Conservation (phyloP, 2,113 vertebrate species). For the Merops nubicus region DNA sequence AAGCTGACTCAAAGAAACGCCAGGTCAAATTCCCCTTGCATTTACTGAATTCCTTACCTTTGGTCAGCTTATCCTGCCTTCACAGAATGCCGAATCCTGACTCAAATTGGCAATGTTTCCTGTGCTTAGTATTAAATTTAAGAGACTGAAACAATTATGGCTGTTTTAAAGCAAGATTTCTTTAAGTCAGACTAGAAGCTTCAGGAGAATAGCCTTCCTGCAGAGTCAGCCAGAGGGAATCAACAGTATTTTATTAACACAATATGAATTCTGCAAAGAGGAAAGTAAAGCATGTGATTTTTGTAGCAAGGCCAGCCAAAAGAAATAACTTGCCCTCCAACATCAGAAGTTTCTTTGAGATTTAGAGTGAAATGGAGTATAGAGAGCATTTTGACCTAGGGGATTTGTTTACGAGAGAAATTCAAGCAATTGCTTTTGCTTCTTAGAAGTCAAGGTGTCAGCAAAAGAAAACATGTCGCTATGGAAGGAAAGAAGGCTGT, state of each 20-base stretch:
- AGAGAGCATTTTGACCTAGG: not conserved
- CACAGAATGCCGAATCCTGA: not conserved
- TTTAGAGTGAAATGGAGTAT: not conserved
- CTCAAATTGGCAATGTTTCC: slow-evolving; percentile 11
- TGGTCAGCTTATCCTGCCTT: slow-evolving; percentile 9
- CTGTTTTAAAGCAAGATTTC: slow-evolving; percentile 34
- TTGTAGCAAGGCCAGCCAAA: slow-evolving; percentile 21
- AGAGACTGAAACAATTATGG: slow-evolving; percentile 50
- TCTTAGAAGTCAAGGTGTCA: not conserved
- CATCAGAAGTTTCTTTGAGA: slow-evolving; percentile 7
- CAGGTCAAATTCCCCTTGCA: not conserved
- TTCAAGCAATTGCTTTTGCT: not conserved
- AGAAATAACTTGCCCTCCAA: slow-evolving; percentile 53
- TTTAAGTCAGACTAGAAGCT: slow-evolving; percentile 43
- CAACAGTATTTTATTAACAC: slow-evolving; percentile 60
- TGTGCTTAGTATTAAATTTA: not conserved
- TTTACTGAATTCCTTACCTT: slow-evolving; percentile 38
- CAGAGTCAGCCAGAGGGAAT: slow-evolving; percentile 56
- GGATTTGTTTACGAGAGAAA: slow-evolving; percentile 15
- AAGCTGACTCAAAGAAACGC: not conserved
- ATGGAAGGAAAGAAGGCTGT: not conserved
- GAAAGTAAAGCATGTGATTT: slow-evolving; percentile 49
- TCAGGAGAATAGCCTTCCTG: slow-evolving; percentile 21
- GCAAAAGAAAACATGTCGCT: not conserved
- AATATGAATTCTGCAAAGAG: slow-evolving; percentile 61